phyloP scores from a whole-genome alignment of 2,113 vertebrate species.

The Bubo scandiacus region DNA sequence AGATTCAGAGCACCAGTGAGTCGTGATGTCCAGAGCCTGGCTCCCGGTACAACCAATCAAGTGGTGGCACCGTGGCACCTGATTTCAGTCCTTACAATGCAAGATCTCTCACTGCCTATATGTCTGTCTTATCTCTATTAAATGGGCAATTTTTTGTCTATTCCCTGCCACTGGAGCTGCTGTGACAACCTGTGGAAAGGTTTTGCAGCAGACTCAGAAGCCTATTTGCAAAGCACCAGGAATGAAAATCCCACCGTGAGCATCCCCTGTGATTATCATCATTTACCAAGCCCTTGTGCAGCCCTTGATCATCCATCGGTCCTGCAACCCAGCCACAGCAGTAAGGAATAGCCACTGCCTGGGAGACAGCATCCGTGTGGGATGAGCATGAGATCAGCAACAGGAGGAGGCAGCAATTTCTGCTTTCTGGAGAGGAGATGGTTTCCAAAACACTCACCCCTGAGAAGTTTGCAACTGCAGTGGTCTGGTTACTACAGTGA shows the following conservation, averaged over 20 bases:
- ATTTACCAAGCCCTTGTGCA: background rate
- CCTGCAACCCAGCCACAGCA: background rate
- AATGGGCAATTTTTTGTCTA: background rate
- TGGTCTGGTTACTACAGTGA: rapidly evolving
- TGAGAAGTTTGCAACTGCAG: background rate
- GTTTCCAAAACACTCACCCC: background rate
- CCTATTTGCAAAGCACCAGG: background rate
- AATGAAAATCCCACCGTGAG: background rate
- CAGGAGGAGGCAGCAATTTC: background rate
- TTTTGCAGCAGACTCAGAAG: background rate
- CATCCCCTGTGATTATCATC: too few relatives aligned
- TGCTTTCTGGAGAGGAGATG: background rate
- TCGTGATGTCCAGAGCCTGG: too few relatives aligned
- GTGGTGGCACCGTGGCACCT: background rate
- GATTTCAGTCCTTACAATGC: background rate
- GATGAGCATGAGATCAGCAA: background rate
- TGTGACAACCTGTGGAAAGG: background rate
- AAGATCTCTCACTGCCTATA: background rate
- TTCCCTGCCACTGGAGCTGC: background rate
- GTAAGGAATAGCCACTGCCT: background rate
- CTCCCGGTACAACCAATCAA: background rate
- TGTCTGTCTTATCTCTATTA: background rate
- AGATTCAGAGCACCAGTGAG: background rate
- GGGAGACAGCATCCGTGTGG: background rate
- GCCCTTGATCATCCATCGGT: background rate